A percentile compares a stretch with the other conserved stretches of the same genome.
Conservation (phyloP, 1,140 invertebrate species). For the Samia ricini region DNA sequence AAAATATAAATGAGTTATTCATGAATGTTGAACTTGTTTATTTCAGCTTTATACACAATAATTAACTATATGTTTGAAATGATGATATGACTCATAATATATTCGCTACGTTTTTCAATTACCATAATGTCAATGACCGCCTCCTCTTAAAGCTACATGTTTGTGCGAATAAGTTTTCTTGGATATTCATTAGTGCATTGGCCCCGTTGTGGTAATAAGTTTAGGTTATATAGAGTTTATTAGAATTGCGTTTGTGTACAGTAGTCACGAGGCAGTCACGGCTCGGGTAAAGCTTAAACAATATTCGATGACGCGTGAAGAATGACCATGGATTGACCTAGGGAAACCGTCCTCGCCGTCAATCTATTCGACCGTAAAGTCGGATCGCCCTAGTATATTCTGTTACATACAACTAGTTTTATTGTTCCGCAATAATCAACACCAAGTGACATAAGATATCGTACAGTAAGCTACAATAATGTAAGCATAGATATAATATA, state of each 20-base stretch:
- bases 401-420: conserved; percentile 7
- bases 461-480: not conserved
- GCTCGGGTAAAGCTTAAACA: conserved; percentile 30
- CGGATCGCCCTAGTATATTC: not conserved
- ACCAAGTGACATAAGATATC: not conserved
- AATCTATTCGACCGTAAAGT: conserved; percentile 54
- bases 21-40: not conserved
- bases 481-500: too few relatives aligned
- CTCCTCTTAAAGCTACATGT: not conserved
- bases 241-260: not conserved
- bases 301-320: conserved; percentile 51
- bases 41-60: not conserved
- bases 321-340: conserved; percentile 55
- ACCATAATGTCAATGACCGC: not conserved
- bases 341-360: conserved; percentile 48
- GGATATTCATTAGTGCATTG: not conserved
- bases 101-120: not conserved
- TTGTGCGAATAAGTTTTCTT: not conserved
- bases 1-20: not conserved
- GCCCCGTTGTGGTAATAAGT: not conserved
- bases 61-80: not conserved
- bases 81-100: not conserved
- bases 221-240: not conserved
- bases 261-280: not conserved
- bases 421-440: conserved; percentile 16